phyloP scores from a whole-genome alignment of 2,888 invertebrate genomes.

The Cantharis flavilabris region DNA sequence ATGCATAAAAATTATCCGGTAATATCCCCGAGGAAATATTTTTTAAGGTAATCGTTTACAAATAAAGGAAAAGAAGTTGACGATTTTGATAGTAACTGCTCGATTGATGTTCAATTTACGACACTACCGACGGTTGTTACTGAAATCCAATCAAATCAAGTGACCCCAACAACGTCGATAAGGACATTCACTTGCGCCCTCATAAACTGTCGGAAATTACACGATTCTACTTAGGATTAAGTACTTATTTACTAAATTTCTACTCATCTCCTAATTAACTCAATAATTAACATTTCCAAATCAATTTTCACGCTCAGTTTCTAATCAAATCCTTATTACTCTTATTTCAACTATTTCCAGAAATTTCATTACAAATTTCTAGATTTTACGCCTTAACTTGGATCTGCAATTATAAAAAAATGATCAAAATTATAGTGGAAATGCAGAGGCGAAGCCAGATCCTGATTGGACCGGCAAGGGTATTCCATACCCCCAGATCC shows the following conservation, averaged over 20 bases:
- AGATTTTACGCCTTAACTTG: too few species aligned
- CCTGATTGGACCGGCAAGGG: too few species aligned
- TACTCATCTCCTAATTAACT: conserved; percentile 41
- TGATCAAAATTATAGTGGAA: too few species aligned
- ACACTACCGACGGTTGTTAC: conserved; percentile 50
- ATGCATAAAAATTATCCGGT: conserved; percentile 26
- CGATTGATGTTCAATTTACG: conserved; percentile 51
- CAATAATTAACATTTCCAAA: not conserved
- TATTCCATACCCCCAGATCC: too few species aligned
- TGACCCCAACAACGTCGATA: conserved; percentile 44
- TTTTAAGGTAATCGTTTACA: conserved; percentile 20
- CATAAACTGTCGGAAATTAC: conserved; percentile 53
- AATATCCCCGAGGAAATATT: conserved; percentile 29
- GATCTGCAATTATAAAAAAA: too few species aligned
- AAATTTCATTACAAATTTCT: not conserved
- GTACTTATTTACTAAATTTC: conserved; percentile 46
- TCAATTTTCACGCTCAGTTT: not conserved
- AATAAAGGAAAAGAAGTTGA: conserved; percentile 41
- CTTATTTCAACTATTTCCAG: not conserved
- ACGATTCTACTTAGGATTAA: conserved; percentile 47
- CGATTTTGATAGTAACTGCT: conserved; percentile 44
- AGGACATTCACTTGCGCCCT: conserved; percentile 42
- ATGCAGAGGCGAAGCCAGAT: too few species aligned
- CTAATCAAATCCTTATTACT: not conserved
- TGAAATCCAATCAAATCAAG: conserved; percentile 53